phyloP scores from a whole-genome alignment of 2,113 vertebrate genomes.

The Calidris pygmaea region DNA sequence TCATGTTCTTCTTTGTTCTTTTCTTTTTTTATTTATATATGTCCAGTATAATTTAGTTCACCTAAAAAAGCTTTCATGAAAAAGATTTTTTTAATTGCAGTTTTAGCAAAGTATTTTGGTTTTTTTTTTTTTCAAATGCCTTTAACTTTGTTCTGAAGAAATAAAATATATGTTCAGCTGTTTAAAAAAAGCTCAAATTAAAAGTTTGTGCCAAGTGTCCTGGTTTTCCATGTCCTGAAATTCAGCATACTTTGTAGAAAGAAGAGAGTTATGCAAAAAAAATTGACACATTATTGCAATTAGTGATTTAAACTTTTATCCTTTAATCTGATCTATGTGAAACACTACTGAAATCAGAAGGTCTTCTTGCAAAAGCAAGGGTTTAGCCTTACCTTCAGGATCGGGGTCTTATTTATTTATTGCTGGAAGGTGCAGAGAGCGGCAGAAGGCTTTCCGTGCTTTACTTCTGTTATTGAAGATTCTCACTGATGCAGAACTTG shows the following conservation, averaged over 20 bases:
- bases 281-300: neutral
- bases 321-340: neutral
- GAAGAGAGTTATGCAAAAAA: neutral
- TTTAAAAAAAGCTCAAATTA: neutral
- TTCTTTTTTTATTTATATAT: slow-evolving; percentile 80
- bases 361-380: neutral
- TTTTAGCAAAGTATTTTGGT: slow-evolving; percentile 61
- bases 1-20: slow-evolving; percentile 78
- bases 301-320: neutral
- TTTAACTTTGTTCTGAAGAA: slow-evolving; percentile 46
- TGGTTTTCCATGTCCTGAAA: neutral
- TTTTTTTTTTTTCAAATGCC: slow-evolving; percentile 61
- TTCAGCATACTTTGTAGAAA: neutral
- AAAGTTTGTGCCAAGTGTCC: neutral
- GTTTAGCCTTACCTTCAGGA: neutral
- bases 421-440: neutral
- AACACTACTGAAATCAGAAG: neutral
- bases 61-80: slow-evolving; percentile 67
- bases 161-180: slow-evolving; percentile 14
- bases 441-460: slow-evolving; percentile 12
- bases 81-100: slow-evolving; percentile 34
- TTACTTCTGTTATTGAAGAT: slow-evolving; percentile 37
- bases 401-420: neutral
- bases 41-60: slow-evolving; percentile 77
- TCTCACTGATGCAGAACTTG: slow-evolving; percentile 57